These are phyloP conservation scores for Lota lota DNA, from an alignment of 2,113 vertebrate species.

Conservation along the genomic window DNA sequence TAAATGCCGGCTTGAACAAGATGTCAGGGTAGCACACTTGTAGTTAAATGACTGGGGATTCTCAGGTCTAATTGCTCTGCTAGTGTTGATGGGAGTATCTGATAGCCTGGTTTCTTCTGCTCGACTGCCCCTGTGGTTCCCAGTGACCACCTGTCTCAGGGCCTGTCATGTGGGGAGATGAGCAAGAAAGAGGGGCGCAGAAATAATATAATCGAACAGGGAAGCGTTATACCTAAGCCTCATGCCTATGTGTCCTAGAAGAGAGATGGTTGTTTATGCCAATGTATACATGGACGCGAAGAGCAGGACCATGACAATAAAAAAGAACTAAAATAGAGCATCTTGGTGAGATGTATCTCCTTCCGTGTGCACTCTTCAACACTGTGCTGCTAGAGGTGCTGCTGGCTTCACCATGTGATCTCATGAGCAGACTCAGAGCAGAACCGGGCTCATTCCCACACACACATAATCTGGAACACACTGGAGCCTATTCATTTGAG, in stretches of 20 bases:
- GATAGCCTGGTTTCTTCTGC: conserved; percentile 67
- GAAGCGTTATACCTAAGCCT: conserved; percentile 4
- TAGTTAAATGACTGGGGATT: conserved; percentile 56
- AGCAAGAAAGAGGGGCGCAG: conserved; percentile 6
- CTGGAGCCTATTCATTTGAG: conserved; percentile 58
- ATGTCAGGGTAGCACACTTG: neutral
- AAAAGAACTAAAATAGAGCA: too few species aligned
- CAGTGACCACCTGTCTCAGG: conserved; percentile 68
- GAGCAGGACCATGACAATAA: too few species aligned
- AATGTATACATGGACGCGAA: too few species aligned
- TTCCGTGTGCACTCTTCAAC: too few species aligned
- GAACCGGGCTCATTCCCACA: neutral
- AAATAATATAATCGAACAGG: neutral
- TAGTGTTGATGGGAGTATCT: conserved; percentile 63
- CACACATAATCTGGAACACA: conserved; percentile 56
- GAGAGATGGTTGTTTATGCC: too few species aligned
- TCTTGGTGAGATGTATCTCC: too few species aligned
- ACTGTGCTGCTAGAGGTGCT: neutral
- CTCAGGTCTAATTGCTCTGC: conserved; percentile 53
- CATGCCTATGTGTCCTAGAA: neutral
- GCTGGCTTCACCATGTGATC: neutral
- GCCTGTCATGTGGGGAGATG: conserved; percentile 35
- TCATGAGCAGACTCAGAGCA: neutral
- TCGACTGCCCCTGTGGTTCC: conserved; percentile 59
- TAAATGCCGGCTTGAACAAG: neutral